Base-by-base conservation (phyloP, 1,140 invertebrate genomes). In the Macrosteles quadrilineatus region DNA sequence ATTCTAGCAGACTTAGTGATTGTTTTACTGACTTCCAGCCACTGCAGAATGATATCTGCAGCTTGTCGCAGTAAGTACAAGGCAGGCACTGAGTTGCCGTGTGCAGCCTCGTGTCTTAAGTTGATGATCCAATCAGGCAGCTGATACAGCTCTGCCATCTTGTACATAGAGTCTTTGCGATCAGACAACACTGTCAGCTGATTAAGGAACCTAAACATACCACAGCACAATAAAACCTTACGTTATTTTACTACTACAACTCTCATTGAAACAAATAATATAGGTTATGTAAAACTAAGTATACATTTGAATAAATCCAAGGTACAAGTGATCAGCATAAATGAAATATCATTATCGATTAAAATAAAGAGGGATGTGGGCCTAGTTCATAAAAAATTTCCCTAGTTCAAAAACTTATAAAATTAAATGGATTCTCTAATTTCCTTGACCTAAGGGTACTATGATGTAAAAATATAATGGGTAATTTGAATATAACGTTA, bases 121-220 rank as follows among this genome's bases (percentile, higher is more conserved):
- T 86, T 83, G 3, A 90, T 84, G 68, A 90, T 83, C 87, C 87
- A 90, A 43, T 85, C 82, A 19, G 88, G 88, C 50, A 90, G 84
- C 32, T 84, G 83, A 23, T 86, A 73, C 71, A 83, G 81, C 30
- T 81, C 81, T 1, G 86, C 87, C 30, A 87, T 84, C 73, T 83
- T 77, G 72, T 85, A 85, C 47, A 89, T 76, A 32, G 85, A 86
- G 1, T 77, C 74, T 23, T 82, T 81, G 75, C 83, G 84, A 0
- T 77, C 81, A 21, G 83, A 81, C 65, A 83, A 81, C 66, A 82
- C 76, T 67, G 84, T 78, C 74, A 86, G 85, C 69, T 87, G 83
- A 80, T 88, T 88, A 11, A 88, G 79, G 77, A 86, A 85, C 71
- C 72, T 73, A 47, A 19, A 30, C 43, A 45, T 29, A 21, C 17